Base-by-base conservation (phyloP, 2,888 invertebrate genomes). In the Leptarthrus brevirostris region DNA sequence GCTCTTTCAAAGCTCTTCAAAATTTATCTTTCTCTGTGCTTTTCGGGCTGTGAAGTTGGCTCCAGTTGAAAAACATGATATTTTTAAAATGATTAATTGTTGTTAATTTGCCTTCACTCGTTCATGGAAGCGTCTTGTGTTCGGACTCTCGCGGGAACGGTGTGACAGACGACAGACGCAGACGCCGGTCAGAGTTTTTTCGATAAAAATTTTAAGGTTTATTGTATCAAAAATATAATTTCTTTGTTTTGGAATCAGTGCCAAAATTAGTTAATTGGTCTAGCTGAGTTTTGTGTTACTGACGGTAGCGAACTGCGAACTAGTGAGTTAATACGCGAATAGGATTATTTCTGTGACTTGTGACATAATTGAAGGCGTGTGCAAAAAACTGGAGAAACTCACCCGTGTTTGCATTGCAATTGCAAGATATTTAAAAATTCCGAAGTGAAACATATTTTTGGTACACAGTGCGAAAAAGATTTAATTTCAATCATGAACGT, bases 401-500 rank as follows among this genome's bases (percentile, higher is more conserved):
- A 54, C 14, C 30, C 26, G 54, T 16, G 1, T 26, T 26, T 12
- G 10, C 14, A 18, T 40, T 22, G 8, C 2, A 16, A 49, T 3
- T 5, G 18, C 3, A 49, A 44, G 12, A 44, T 10, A 44, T 44
- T 44, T 4, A 44, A 16, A 52, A 52, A 10, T n/a, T n/a, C n/a
- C n/a, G n/a, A n/a, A n/a, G n/a, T n/a, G n/a, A n/a, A n/a, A n/a
- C n/a, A n/a, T n/a, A 10, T 26, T 47, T 24, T 22, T 6, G 30
- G 30, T 14, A n/a, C n/a, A n/a, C n/a, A 58, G 20, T 20, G 44
- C 44, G n/a, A n/a, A 6, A 24, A 24, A 20, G 30, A 12, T 12
- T 6, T 6, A 30, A 56, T 4, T 12, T n/a, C 22, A 54, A 87
- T 87, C 83, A 87, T 87, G 84, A 88, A 88, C 81, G 84, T 88